A percentile compares a stretch with the other conserved stretches of the same genome.
phyloP scores from a whole-genome alignment of 2,113 vertebrate genomes.

The Laterallus jamaicensis region DNA sequence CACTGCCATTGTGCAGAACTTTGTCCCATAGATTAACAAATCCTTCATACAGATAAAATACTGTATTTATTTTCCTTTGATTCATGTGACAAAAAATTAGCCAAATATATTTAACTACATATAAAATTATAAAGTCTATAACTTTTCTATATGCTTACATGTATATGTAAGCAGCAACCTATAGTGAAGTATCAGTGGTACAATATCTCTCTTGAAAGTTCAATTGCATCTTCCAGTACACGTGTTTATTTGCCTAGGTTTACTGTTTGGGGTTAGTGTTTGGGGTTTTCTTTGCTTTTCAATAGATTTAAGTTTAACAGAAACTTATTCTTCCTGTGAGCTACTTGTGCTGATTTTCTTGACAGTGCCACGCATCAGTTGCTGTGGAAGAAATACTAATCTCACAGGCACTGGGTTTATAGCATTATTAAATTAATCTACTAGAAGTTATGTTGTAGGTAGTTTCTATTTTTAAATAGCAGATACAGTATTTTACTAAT shows the following conservation, averaged over 20 bases:
- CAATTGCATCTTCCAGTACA: background rate
- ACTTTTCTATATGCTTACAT: background rate
- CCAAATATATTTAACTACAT: background rate
- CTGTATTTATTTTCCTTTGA: background rate
- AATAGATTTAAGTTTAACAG: background rate
- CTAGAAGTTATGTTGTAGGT: background rate
- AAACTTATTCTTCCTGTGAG: background rate
- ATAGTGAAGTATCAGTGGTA: background rate
- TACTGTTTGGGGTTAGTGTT: background rate
- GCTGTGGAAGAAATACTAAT: background rate
- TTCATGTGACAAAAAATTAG: background rate
- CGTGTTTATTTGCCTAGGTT: background rate
- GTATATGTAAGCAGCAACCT: background rate
- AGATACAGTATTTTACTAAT: background rate
- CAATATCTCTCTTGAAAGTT: background rate
- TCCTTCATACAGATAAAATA: background rate
- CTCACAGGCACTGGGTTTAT: background rate
- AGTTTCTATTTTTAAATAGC: background rate
- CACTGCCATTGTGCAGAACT: background rate
- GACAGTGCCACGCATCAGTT: background rate
- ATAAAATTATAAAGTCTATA: background rate
- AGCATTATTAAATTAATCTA: background rate
- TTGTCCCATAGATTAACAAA: background rate
- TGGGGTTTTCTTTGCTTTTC: background rate
- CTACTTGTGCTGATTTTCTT: background rate